Conservation (phyloP, 2,797 vertebrate genomes). For the Amphiprion clarkii region DNA sequence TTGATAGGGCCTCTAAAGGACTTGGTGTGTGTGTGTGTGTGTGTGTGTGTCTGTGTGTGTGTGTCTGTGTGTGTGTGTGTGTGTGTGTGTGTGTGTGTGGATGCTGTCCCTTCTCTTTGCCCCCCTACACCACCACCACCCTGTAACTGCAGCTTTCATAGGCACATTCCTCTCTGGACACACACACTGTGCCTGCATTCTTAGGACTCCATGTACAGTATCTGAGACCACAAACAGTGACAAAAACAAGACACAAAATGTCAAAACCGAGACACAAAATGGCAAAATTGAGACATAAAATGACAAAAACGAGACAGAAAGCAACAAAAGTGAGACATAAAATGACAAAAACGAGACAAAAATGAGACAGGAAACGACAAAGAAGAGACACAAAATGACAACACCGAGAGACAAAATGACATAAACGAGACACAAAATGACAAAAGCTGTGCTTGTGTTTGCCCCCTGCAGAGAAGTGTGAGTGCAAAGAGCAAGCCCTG, state of each 20-base stretch:
- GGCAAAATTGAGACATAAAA: neutral
- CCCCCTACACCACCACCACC: slow-evolving; percentile 36
- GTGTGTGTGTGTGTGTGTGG: neutral
- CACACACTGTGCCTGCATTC: slow-evolving; percentile 59
- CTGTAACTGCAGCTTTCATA: slow-evolving; percentile 68
- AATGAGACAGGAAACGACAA: neutral
- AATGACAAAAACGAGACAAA: too few species aligned
- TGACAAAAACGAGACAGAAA: too few species aligned
- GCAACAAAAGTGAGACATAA: too few species aligned
- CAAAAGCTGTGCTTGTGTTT: slow-evolving; percentile 64
- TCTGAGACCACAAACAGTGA: slow-evolving; percentile 41
- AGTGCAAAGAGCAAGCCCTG: slow-evolving; percentile 95
- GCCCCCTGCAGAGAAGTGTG: slow-evolving; percentile 91
- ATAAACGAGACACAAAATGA: neutral
- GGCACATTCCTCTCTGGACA: slow-evolving; percentile 72
- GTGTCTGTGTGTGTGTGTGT: neutral
- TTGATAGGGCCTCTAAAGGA: slow-evolving; percentile 48
- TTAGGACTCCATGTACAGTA: slow-evolving; percentile 53
- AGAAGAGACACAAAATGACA: neutral
- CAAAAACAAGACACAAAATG: too few species aligned
- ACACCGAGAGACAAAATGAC: too few species aligned
- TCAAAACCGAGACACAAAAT: too few species aligned
- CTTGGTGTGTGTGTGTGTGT: neutral
- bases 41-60: slow-evolving; percentile 11
- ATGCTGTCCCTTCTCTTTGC: slow-evolving; percentile 43